Base-by-base conservation (phyloP, 2,113 vertebrate genomes). In the Megaceryle maxima region DNA sequence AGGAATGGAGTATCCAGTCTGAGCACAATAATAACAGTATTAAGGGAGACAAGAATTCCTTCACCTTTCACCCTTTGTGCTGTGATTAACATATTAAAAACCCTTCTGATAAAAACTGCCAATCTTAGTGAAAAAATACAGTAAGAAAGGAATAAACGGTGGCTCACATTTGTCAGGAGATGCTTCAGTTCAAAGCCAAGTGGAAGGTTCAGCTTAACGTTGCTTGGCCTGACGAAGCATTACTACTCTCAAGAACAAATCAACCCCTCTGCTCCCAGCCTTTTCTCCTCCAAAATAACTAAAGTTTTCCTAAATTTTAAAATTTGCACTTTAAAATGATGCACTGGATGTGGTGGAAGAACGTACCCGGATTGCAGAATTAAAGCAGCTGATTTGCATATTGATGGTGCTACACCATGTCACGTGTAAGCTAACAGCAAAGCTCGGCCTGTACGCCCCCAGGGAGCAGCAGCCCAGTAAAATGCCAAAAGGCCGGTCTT, bases 321-420 rank as follows among this genome's bases (percentile, higher is more conserved):
- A 91, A 95, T 93, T 95, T 98, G 98, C 98, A 98, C 98, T 98
- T 98, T 98, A 98, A 97, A 97, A 88, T 97, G 83, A 87, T 88
- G 94, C 95, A 96, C 87, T 97, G 97, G 94, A 95, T 97, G 89
- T 94, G 90, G 91, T 87, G 14, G 73, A 79, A 92, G 94, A 64
- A 63, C 25, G 64, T 25, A 92, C 51, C 46, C 28, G 74, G 29
- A 84, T 51, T 74, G 55, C 39, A 88, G 62, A 57, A 74, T 44
- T 81, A 46, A 85, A 73, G 50, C 55, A 64, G 77, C 51, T 35
- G 10, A 10, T 64, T 37, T 64, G 22, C 22, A 4, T 67, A 29
- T 9, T 41, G 68, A 22, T 85, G 69, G 83, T 90, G 83, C 70
- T 94, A 57, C 74, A 39, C 8, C 2, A 24, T 13, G 13, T 73